phyloP scores from a whole-genome alignment of 2,888 invertebrate species.

The Thyatira batis region DNA sequence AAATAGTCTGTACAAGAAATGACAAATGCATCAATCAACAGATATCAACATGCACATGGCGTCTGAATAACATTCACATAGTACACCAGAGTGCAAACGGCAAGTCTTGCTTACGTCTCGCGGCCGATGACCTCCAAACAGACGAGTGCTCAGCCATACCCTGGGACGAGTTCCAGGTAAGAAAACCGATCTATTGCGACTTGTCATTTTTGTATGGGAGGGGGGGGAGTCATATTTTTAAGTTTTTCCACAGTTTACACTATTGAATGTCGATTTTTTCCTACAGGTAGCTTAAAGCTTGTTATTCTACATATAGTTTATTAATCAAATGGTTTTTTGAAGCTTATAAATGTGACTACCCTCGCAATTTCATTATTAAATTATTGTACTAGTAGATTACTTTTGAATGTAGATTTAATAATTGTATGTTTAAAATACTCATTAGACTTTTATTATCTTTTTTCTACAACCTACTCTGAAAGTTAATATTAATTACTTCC shows the following conservation, averaged over 20 bases:
- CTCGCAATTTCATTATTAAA: neutral
- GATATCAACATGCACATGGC: constrained; percentile 84
- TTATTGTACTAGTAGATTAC: neutral
- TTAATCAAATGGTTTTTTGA: neutral
- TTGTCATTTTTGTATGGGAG: neutral
- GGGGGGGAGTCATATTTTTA: neutral
- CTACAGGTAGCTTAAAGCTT: neutral
- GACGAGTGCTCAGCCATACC: constrained; percentile 94
- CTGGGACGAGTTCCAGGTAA: constrained; percentile 97
- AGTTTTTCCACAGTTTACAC: neutral
- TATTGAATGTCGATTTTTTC: neutral
- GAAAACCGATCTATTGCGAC: constrained; percentile 17
- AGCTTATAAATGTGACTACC: neutral
- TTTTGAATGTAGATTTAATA: neutral
- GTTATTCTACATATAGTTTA: neutral
- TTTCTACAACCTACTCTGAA: no score
- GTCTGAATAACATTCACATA: constrained; percentile 68
- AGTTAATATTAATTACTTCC: neutral
- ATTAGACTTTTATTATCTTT: no score
- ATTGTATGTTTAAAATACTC: no score
- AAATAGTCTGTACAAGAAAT: no score
- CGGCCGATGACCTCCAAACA: constrained; percentile 84
- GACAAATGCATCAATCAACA: no score
- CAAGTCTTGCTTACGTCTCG: constrained; percentile 53
- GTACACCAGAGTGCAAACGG: constrained; percentile 59